Conservation (phyloP, 53 echinoderm and acorn worm genomes). For the Arbacia lixula region DNA sequence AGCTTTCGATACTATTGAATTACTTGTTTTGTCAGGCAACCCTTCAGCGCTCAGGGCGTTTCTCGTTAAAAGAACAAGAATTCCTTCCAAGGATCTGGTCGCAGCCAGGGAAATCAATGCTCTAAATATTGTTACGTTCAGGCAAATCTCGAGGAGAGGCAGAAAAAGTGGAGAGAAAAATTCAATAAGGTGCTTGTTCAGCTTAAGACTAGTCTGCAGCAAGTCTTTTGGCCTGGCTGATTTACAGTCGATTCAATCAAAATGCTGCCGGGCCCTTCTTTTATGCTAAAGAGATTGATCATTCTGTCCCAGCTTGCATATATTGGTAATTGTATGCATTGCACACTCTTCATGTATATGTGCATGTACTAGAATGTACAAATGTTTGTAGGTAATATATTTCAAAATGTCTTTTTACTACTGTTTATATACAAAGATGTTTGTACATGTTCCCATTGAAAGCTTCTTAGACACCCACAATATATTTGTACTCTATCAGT, state of each 20-base stretch:
- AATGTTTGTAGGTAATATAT: no score
- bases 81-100: slow-evolving; percentile 34
- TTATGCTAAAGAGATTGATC: no score
- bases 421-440: no score
- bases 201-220: slow-evolving; percentile 23
- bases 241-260: slow-evolving; percentile 26
- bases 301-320: no score
- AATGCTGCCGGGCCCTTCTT: no score
- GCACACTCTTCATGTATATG: no score
- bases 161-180: neutral
- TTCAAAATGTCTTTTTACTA: no score
- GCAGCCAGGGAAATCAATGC: slow-evolving; percentile 42
- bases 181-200: slow-evolving; percentile 40
- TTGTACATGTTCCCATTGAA: no score
- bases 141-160: slow-evolving; percentile 6
- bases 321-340: no score
- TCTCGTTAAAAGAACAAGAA: slow-evolving; percentile 27
- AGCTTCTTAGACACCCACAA: no score
- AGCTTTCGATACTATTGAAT: slow-evolving; percentile 48
- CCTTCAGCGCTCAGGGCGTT: slow-evolving; percentile 22
- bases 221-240: slow-evolving; percentile 27
- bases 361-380: no score
- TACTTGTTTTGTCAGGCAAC: slow-evolving; percentile 59
- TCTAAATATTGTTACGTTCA: slow-evolving; percentile 51
- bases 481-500: no score